Base-by-base conservation (phyloP, 2,113 vertebrate genomes). In the Corythornis vintsioides region DNA sequence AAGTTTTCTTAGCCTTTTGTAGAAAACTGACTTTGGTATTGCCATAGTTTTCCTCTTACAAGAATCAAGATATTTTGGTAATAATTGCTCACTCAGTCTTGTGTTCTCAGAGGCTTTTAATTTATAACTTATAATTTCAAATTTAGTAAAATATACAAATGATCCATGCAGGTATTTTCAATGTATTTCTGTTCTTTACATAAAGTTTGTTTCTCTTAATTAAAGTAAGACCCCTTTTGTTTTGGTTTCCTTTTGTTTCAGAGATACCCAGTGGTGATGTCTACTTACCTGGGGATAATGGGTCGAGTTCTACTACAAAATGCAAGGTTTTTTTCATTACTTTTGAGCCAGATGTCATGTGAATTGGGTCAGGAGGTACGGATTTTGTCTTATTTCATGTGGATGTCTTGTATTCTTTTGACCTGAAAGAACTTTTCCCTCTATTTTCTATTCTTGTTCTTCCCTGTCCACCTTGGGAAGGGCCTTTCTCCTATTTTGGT, bases 251-350 rank as follows among this genome's bases (percentile, higher is more conserved):
- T 95, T 94, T 80, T 50, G 4, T 95, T 91, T 59, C 97, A 99
- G 99, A 98, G 98, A 78, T 99, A 99, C 71, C 99, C 99, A 6
- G 98, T 99, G 67, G 98, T 99, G 88, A 99, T 99, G 99, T 99
- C 99, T 60, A 98, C 99, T 14, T 99, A 99, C 90, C 97, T 99
- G 4, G 99, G 99, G 40, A 98, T 99, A 57, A 98, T 99, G 76
- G 99, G 99, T 85, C 98, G 99, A 60, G 97, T 99, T 70, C 94
- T 99, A 7, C 97, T 99, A 50, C 99, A 99, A 97, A 99, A 99
- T 97, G 96, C 98, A 87, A 98, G 97, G 72, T 99, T 99, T 95
- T 99, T 99, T 98, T 99, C 98, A 31, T 98, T 99, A 35, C 97
- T 99, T 93, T 97, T 99, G 94, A 98, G 96, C 88, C 98, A 99